Base-by-base conservation (phyloP, 2,797 vertebrate species). In the Miichthys miiuy region DNA sequence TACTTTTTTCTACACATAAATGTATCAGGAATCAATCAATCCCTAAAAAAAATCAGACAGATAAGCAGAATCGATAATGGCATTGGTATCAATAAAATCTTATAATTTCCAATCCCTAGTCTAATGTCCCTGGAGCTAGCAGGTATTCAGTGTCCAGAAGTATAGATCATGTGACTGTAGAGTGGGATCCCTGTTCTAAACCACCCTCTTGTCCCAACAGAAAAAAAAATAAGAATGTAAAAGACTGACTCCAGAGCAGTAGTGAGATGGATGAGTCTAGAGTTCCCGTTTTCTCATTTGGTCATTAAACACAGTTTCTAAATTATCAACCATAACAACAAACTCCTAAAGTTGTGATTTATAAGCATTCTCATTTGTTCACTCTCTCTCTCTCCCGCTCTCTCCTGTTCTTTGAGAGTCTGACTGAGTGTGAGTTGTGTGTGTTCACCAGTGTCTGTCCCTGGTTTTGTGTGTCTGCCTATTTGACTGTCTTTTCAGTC, bases 281-380 rank as follows among this genome's bases (percentile, higher is more conserved):
- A 20, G 1, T 23, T 25, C 51, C 42, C 8, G n/a, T 65, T 85
- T 79, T 81, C 77, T 77, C 54, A 72, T 75, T 66, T 52, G 67
- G 58, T 67, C 78, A 81, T 86, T 79, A 83, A 85, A 76, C 46
- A 64, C 47, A 77, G 52, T 79, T 84, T 84, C 51, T 57, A 73
- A 80, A 84, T 83, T 10, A 77, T 77, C 55, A 72, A 62, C 52
- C 9, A 4, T 76, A 82, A 77, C 6, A 4, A 69, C 48, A 72
- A 78, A 69, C 54, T 79, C 44, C 54, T 27, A 20, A 87, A 60
- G 27, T 67, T 66, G 46, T 84, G 73, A 82, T 79, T 60, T 75
- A 75, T 84, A 61, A 63, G 44, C 8, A 47, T 66, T 23, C 18
- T 76, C 57, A 48, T 44, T 81, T 8, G 3, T 27, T 62, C 34